A percentile compares a stretch with the other conserved stretches of the same genome.
phyloP scores from a whole-genome alignment of 2,113 vertebrate genomes.

The Phrynosoma platyrhinos region DNA sequence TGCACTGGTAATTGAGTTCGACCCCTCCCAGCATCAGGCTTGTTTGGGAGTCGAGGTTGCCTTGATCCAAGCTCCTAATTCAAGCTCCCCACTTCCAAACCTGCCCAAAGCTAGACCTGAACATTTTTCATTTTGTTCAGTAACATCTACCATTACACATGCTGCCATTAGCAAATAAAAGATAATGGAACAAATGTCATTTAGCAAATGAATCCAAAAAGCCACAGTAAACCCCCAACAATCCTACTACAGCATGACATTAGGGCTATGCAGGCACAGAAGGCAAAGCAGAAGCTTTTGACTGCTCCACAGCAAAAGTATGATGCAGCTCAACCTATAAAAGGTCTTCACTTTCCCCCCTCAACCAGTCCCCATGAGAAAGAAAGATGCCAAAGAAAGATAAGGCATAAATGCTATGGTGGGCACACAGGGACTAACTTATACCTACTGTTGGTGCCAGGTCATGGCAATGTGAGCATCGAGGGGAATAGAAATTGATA shows the following conservation, averaged over 20 bases:
- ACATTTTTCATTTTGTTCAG: too few species aligned
- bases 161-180: too few species aligned
- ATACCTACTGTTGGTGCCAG: conserved; percentile 91
- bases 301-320: not conserved
- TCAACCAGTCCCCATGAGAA: too few species aligned
- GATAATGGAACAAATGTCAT: too few species aligned
- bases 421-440: not conserved
- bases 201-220: too few species aligned
- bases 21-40: too few species aligned
- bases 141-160: too few species aligned
- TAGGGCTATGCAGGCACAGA: not conserved
- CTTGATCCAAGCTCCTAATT: too few species aligned
- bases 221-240: too few species aligned
- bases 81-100: not conserved
- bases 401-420: not conserved
- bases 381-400: not conserved
- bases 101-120: too few species aligned
- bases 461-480: conserved; percentile 97
- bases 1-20: too few species aligned
- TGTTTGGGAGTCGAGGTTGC: too few species aligned
- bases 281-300: not conserved
- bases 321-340: not conserved
- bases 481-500: conserved; percentile 97
- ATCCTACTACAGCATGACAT: not conserved
- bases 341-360: not conserved